These are phyloP conservation scores for Oikopleura dioica DNA, from an alignment of 23 tunicate species.

Conservation along the genomic window DNA sequence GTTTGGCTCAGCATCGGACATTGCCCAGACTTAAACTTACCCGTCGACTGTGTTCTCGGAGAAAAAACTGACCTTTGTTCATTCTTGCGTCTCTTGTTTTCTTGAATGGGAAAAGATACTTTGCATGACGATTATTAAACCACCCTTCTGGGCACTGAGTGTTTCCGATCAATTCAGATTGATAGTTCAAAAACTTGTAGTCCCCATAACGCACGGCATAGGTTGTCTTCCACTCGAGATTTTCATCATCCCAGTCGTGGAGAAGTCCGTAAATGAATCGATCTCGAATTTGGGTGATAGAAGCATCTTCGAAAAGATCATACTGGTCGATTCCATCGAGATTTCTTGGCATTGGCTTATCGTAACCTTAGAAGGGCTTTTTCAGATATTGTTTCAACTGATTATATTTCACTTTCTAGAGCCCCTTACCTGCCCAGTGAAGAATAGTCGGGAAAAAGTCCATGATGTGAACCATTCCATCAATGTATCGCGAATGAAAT, in stretches of 20 bases:
- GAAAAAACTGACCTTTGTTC: background rate
- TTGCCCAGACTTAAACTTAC: no score
- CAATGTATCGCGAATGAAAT: background rate
- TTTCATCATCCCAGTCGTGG: background rate
- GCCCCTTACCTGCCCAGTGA: background rate
- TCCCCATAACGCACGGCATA: slow-evolving; percentile 5
- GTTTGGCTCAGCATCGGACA: no score
- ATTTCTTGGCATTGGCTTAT: background rate
- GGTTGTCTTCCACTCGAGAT: background rate
- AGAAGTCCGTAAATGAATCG: background rate
- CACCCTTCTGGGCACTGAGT: background rate
- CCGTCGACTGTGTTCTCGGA: background rate
- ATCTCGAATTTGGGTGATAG: background rate
- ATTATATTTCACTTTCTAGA: no score
- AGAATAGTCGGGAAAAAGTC: slow-evolving; percentile 4
- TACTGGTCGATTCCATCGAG: background rate
- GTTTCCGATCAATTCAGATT: background rate
- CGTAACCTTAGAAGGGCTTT: no score
- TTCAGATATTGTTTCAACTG: no score
- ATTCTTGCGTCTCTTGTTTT: background rate
- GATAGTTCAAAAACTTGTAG: background rate
- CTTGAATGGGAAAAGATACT: background rate
- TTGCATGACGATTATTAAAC: background rate
- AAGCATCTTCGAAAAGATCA: background rate
- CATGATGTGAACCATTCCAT: background rate